phyloP scores from a whole-genome alignment of 2,113 vertebrate genomes.

The Ammodramus savannarum region DNA sequence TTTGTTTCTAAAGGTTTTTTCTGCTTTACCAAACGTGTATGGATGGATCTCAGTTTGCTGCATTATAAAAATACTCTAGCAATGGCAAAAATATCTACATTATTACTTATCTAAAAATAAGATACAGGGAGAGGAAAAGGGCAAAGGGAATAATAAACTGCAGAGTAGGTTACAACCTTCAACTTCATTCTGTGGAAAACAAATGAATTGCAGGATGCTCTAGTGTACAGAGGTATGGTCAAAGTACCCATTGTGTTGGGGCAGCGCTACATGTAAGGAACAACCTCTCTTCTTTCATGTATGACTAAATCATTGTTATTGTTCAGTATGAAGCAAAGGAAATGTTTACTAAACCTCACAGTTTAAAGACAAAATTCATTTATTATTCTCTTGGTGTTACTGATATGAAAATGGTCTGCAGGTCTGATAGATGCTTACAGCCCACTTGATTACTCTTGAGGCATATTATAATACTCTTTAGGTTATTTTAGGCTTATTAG shows the following conservation, averaged over 20 bases:
- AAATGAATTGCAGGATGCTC: not conserved
- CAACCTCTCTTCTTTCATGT: not conserved
- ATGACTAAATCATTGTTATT: not conserved
- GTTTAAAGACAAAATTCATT: not conserved
- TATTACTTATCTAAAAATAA: not conserved
- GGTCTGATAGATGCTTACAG: not conserved
- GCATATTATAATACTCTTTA: not conserved
- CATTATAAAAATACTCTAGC: not conserved
- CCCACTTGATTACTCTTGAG: not conserved
- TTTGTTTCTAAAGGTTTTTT: not conserved
- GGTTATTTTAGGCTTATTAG: not conserved
- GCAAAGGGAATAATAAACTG: not conserved
- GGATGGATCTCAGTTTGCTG: not conserved
- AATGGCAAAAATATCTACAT: not conserved
- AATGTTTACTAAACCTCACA: not conserved
- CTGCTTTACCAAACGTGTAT: not conserved
- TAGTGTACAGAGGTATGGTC: not conserved
- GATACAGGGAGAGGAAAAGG: not conserved
- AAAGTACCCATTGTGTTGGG: accelerated
- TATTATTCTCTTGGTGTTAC: not conserved
- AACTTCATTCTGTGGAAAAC: not conserved
- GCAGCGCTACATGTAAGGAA: not conserved
- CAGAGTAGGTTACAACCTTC: not conserved
- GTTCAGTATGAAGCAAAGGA: not conserved
- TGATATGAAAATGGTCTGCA: not conserved